Percentiles rank a stretch among this genome's conserved stretches.
phyloP scores from a whole-genome alignment of 2,797 vertebrate genomes.

The Triplophysa yarkandensis region DNA sequence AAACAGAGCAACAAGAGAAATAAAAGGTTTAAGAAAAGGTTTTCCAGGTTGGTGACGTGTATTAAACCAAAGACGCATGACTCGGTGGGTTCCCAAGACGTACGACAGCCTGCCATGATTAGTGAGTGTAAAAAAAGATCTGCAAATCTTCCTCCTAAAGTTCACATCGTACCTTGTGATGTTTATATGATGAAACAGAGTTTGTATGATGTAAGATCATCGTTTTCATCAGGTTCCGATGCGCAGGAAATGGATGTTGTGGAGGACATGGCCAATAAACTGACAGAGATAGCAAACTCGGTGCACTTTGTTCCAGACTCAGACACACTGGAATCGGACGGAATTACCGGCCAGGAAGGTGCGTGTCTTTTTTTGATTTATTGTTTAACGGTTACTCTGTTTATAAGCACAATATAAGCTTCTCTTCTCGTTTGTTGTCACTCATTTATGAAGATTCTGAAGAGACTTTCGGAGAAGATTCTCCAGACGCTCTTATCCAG shows the following conservation, averaged over 20 bases:
- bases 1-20: neutral
- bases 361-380: neutral
- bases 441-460: too few species aligned
- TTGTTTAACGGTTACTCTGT: neutral
- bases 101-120: neutral
- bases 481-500: slow-evolving; percentile 66
- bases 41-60: slow-evolving; percentile 32
- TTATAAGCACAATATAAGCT: neutral
- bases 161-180: neutral
- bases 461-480: too few species aligned
- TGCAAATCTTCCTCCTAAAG: too few species aligned
- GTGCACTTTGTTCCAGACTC: slow-evolving; percentile 47
- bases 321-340: too few species aligned
- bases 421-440: neutral
- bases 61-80: slow-evolving; percentile 28
- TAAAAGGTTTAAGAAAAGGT: neutral
- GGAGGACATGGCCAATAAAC: neutral
- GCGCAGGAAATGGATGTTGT: slow-evolving; percentile 34
- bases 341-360: slow-evolving; percentile 49
- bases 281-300: slow-evolving; percentile 61
- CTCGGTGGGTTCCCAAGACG: neutral
- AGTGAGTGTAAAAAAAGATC: slow-evolving; percentile 30
- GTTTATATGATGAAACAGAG: neutral
- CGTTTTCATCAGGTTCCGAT: neutral
- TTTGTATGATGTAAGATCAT: neutral